Percentiles rank a stretch among this genome's conserved stretches.
These are phyloP conservation scores for Pangasianodon gigas DNA, from an alignment of 2,113 vertebrate species.

Conservation along the genomic window DNA sequence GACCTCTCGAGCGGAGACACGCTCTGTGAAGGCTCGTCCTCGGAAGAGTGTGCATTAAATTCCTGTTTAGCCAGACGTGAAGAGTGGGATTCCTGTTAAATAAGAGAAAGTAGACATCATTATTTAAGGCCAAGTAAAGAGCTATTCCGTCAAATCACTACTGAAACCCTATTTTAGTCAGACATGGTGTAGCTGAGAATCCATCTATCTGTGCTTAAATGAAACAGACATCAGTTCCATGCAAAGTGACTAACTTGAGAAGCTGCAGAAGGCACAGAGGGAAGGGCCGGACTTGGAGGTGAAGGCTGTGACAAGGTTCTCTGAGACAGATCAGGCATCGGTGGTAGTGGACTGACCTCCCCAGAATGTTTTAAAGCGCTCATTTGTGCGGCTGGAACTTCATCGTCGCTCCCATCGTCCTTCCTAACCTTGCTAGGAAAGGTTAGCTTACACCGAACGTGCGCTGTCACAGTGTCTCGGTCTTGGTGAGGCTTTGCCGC, in stretches of 20 bases:
- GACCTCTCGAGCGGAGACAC: slow-evolving; percentile 23
- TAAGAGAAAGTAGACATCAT: not conserved
- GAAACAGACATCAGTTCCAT: not conserved
- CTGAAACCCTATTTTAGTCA: not conserved
- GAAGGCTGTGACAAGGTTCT: slow-evolving; percentile 50
- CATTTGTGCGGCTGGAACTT: not conserved
- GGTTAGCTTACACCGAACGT: slow-evolving; percentile 56
- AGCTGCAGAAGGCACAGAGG: slow-evolving; percentile 1
- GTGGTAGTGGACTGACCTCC: slow-evolving; percentile 54
- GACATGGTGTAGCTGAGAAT: not conserved
- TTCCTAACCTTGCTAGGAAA: slow-evolving; percentile 20
- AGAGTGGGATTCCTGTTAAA: slow-evolving; percentile 38
- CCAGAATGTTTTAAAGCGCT: slow-evolving; percentile 43
- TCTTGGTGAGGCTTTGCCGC: not conserved
- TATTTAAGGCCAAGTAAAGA: not conserved
- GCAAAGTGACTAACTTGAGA: slow-evolving; percentile 39
- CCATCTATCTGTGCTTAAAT: not conserved
- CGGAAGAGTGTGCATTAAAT: slow-evolving; percentile 40
- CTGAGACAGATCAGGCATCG: slow-evolving; percentile 62
- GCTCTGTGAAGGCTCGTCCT: slow-evolving; percentile 57
- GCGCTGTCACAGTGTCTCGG: not conserved
- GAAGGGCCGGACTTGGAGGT: slow-evolving; percentile 15
- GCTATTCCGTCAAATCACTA: not conserved
- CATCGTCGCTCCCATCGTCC: not conserved
- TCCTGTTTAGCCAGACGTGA: slow-evolving; percentile 16